Percentiles rank a stretch among this genome's conserved stretches.
phyloP scores from a whole-genome alignment of 2,888 invertebrate species.

The Trichopoda pennipes region DNA sequence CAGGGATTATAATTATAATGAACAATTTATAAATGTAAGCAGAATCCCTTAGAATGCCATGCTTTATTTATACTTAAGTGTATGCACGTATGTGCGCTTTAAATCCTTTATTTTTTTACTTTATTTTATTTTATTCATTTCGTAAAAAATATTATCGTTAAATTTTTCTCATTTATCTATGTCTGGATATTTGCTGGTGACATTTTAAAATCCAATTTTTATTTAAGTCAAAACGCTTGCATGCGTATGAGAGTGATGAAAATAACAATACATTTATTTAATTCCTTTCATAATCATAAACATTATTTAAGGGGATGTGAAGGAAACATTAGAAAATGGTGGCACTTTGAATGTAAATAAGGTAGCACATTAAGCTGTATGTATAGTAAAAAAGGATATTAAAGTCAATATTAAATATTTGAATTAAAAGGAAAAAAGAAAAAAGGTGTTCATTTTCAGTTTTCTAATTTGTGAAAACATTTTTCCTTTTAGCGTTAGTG shows the following conservation, averaged over 20 bases:
- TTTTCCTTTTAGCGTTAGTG: no score
- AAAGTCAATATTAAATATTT: no score
- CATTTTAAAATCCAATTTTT: constrained; percentile 20
- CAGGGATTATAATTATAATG: constrained; percentile 25
- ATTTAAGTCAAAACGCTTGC: background rate
- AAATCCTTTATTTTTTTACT: background rate
- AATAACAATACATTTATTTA: constrained; percentile 4
- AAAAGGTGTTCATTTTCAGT: no score
- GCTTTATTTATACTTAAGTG: background rate
- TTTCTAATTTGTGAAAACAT: no score
- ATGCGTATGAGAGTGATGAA: background rate
- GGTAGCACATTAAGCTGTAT: no score
- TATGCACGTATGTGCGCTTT: background rate
- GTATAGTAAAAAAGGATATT: no score
- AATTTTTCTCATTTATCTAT: background rate
- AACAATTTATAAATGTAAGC: constrained; percentile 22
- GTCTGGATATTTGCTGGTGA: background rate
- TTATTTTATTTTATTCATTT: constrained; percentile 13
- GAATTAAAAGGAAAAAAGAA: no score
- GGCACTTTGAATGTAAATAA: no score
- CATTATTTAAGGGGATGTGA: background rate
- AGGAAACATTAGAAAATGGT: no score
- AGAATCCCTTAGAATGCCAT: constrained; percentile 18
- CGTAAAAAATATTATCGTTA: background rate
- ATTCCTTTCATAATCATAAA: background rate